Conservation (phyloP, 2,113 vertebrate genomes). For the Amphilophus citrinellus region DNA sequence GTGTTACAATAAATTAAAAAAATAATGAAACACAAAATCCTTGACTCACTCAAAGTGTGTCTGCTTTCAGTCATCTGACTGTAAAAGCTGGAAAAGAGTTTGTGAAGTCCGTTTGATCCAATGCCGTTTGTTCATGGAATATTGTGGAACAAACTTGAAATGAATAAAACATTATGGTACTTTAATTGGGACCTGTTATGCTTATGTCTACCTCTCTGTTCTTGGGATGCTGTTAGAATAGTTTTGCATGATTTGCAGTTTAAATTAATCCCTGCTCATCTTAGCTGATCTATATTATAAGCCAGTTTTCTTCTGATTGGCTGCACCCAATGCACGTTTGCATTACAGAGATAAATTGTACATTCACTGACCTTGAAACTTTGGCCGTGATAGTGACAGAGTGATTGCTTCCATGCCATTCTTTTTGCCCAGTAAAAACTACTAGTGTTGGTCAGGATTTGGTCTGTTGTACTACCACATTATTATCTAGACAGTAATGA, state of each 20-base stretch:
- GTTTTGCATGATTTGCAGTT: neutral
- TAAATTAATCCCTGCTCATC: neutral
- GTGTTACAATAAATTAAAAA: constrained; percentile 7
- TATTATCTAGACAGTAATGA: neutral
- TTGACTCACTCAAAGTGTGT: neutral
- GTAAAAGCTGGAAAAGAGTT: neutral
- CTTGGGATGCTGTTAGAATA: neutral
- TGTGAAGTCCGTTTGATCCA: neutral
- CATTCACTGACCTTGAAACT: too few species aligned
- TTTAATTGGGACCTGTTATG: neutral
- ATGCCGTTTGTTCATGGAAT: neutral
- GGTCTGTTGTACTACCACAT: neutral
- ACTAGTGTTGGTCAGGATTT: neutral
- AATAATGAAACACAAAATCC: neutral
- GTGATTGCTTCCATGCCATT: neutral
- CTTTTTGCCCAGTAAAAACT: neutral
- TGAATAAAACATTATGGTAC: neutral
- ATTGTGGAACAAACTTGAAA: neutral
- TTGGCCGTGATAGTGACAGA: neutral
- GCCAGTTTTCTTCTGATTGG: neutral
- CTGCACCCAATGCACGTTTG: neutral
- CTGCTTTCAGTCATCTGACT: neutral
- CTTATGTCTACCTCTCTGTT: neutral
- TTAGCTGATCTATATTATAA: neutral
- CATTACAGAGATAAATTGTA: too few species aligned